phyloP scores from a whole-genome alignment of 2,113 vertebrate genomes.

The Acrocephalus kingi region DNA sequence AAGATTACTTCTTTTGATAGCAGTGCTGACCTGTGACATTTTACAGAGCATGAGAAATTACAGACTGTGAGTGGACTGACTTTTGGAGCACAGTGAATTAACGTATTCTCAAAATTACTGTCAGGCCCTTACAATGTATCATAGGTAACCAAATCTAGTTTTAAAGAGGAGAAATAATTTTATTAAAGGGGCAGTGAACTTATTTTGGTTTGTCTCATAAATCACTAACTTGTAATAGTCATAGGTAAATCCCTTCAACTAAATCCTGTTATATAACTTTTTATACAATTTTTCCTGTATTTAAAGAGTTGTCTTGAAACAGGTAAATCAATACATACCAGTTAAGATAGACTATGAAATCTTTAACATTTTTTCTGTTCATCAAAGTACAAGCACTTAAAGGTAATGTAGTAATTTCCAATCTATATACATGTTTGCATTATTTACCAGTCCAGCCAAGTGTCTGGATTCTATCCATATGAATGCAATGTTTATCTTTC shows the following conservation, averaged over 20 bases:
- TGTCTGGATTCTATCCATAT: neutral
- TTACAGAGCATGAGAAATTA: neutral
- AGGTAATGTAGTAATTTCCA: neutral
- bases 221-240: neutral
- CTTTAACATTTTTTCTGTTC: neutral
- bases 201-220: constrained; percentile 8
- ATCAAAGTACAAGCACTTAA: neutral
- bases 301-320: neutral
- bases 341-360: neutral
- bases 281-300: neutral
- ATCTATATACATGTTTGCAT: neutral
- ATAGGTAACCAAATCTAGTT: neutral
- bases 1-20: neutral
- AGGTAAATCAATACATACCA: neutral
- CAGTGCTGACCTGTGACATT: constrained; percentile 14
- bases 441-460: neutral
- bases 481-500: neutral
- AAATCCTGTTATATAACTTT: neutral
- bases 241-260: neutral
- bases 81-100: constrained; percentile 6
- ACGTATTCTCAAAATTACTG: constrained; percentile 33
- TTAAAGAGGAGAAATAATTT: constrained; percentile 29
- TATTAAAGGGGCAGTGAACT: neutral
- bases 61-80: neutral
- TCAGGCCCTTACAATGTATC: constrained; percentile 3